These are phyloP conservation scores for Dermolepida albohirtum DNA, from an alignment of 2,888 invertebrate species.

Conservation along the genomic window DNA sequence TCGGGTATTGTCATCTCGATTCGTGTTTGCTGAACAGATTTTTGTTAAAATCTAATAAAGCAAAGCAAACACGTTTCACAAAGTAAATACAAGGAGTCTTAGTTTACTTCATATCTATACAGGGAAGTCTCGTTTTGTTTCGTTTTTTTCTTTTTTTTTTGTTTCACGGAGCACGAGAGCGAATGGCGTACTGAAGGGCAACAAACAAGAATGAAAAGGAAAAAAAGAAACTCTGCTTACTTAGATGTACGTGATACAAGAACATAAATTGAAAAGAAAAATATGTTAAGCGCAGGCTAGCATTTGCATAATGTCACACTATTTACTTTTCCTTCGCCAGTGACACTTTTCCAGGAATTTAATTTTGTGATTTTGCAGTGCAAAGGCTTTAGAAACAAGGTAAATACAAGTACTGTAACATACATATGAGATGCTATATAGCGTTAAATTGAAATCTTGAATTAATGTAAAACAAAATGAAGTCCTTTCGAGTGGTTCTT, in stretches of 20 bases:
- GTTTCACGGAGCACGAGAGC: not conserved
- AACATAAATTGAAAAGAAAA: conserved; percentile 35
- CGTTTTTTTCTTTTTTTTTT: conserved; percentile 20
- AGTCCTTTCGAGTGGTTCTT: too few species aligned
- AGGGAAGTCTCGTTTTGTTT: conserved; percentile 6
- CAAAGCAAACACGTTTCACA: conserved; percentile 40
- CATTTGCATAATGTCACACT: conserved; percentile 37
- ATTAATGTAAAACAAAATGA: conserved; percentile 6
- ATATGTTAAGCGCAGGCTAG: conserved; percentile 33
- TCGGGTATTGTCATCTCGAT: conserved; percentile 17
- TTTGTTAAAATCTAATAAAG: conserved; percentile 43
- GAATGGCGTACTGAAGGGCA: conserved; percentile 18
- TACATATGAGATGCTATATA: not conserved
- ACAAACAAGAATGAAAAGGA: conserved; percentile 21
- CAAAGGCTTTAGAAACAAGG: not conserved
- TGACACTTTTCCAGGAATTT: conserved; percentile 33
- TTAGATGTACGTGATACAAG: conserved; percentile 23
- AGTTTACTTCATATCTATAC: conserved; percentile 27
- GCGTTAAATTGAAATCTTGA: conserved; percentile 20
- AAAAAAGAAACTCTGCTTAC: conserved; percentile 31
- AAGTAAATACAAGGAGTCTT: conserved; percentile 36
- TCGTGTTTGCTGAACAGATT: conserved; percentile 31
- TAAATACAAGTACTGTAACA: too few species aligned
- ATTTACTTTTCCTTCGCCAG: conserved; percentile 28
- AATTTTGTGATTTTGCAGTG: conserved; percentile 16